Base-by-base conservation (phyloP, 1,140 invertebrate genomes). In the Zaprionus ghesquierei region DNA sequence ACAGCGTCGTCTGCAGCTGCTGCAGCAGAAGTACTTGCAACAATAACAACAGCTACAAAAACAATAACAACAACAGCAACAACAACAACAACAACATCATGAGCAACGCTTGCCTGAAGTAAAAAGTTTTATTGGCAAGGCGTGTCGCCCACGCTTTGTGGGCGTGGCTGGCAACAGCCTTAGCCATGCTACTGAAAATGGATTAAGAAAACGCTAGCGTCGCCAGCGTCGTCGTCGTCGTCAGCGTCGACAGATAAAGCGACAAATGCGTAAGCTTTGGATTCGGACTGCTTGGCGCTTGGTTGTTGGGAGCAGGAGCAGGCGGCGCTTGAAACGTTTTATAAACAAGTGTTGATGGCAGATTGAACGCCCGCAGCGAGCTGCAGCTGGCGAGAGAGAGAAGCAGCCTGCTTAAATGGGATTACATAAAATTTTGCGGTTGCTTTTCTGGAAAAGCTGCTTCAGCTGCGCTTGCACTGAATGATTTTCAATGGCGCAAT, bases 281-380 rank as follows among this genome's bases (percentile, higher is more conserved):
- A 59, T 60, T 70, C 20, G 46, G 49, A 64, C 51, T 77, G 27
- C 60, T 63, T 77, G 41, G 41, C 18, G 51, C 58, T 38, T 46
- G 54, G n/a, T 5, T 2, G 13, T 9, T 25, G 20, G 33, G 5
- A 56, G 53, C 5, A 31, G 10, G 2, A 13, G 12, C 18, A 12
- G n/a, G 5, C 8, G 60, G 12, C 6, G 35, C n/a, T 15, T 41
- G 25, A n/a, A 53, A 18, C 20, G 53, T 31, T 71, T 44, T 74
- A 84, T 84, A 84, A 79, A 84, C 81, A 84, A 84, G 80, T 84
- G 81, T 84, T 82, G 81, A 82, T 84, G 75, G 65, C 79, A 84
- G 64, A 77, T 63, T 58, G 41, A 58, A 54, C 6, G 77, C 77
- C 77, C 75, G 69, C 59, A 64, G 65, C 33, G 68, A 63, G 72